These are phyloP conservation scores for Alca torda DNA, from an alignment of 2,797 vertebrate species.

Conservation along the genomic window DNA sequence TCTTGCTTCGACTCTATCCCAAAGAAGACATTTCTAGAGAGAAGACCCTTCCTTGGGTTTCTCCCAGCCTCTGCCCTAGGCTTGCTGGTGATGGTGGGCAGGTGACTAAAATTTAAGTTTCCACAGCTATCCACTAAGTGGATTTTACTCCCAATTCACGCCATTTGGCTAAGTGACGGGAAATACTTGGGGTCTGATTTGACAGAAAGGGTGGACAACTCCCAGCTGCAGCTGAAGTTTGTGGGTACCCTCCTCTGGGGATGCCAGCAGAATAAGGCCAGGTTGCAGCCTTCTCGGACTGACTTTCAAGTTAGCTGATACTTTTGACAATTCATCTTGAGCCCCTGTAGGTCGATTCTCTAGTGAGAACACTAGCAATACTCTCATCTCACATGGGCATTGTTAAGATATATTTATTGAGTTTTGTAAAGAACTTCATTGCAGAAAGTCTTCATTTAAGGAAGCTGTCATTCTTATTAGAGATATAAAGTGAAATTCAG, in stretches of 20 bases:
- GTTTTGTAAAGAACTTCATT: neutral
- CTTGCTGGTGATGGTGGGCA: neutral
- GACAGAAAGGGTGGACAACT: neutral
- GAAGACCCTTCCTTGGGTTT: neutral
- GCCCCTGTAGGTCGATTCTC: neutral
- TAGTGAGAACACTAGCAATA: neutral
- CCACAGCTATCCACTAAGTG: neutral
- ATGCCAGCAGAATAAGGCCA: neutral
- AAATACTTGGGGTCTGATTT: neutral
- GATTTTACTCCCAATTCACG: neutral
- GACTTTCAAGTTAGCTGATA: neutral
- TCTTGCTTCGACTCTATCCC: neutral
- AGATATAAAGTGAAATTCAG: slow-evolving; percentile 17
- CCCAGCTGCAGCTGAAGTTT: neutral
- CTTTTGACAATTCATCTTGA: neutral
- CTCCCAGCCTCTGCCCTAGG: neutral
- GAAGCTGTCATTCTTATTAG: slow-evolving; percentile 15
- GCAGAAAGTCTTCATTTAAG: neutral
- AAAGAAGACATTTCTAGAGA: neutral
- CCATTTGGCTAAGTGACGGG: neutral
- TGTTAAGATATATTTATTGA: neutral
- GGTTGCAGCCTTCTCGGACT: neutral
- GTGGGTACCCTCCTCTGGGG: neutral
- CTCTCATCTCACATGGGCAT: neutral
- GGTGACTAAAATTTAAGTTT: neutral